Percentiles rank a stretch among this genome's conserved stretches.
These are phyloP conservation scores for Hylaeus anthracinus DNA, from an alignment of 1,140 invertebrate species.

Conservation along the genomic window DNA sequence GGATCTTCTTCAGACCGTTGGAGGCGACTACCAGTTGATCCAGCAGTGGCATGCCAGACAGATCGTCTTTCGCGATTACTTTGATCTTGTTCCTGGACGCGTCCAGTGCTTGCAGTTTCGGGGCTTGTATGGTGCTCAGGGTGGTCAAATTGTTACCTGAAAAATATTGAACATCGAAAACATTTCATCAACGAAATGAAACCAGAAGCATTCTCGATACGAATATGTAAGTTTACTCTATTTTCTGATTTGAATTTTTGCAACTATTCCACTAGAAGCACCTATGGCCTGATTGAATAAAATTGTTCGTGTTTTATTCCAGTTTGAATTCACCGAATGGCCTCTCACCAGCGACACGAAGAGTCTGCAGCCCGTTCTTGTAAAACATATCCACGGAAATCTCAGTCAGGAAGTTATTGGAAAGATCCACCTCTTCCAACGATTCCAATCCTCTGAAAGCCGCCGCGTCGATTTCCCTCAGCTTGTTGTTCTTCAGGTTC, in stretches of 20 bases:
- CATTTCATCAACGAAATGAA: neutral
- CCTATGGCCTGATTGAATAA: too few relatives aligned
- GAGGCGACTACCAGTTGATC: constrained; percentile 84
- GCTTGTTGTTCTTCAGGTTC: constrained; percentile 84
- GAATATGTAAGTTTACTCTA: too few relatives aligned
- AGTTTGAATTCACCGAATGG: too few relatives aligned
- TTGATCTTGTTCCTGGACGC: constrained; percentile 84
- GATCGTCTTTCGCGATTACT: constrained; percentile 84
- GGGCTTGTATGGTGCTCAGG: constrained; percentile 80
- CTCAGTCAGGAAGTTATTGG: constrained; percentile 83
- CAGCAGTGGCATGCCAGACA: constrained; percentile 83
- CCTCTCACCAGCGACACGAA: constrained; percentile 76
- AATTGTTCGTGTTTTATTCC: too few relatives aligned
- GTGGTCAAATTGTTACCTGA: constrained; percentile 64
- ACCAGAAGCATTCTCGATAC: too few relatives aligned
- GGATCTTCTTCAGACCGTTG: constrained; percentile 85
- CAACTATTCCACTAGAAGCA: too few relatives aligned
- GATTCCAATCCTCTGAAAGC: constrained; percentile 79
- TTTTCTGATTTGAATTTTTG: too few relatives aligned
- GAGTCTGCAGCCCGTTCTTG: constrained; percentile 83
- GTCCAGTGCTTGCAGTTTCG: constrained; percentile 83
- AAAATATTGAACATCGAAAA: neutral
- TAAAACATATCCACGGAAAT: constrained; percentile 83
- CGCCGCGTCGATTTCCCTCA: constrained; percentile 83
- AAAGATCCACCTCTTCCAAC: constrained; percentile 85